These are phyloP conservation scores for Synergus laeviventris DNA, from an alignment of 2,888 invertebrate species.

Conservation along the genomic window DNA sequence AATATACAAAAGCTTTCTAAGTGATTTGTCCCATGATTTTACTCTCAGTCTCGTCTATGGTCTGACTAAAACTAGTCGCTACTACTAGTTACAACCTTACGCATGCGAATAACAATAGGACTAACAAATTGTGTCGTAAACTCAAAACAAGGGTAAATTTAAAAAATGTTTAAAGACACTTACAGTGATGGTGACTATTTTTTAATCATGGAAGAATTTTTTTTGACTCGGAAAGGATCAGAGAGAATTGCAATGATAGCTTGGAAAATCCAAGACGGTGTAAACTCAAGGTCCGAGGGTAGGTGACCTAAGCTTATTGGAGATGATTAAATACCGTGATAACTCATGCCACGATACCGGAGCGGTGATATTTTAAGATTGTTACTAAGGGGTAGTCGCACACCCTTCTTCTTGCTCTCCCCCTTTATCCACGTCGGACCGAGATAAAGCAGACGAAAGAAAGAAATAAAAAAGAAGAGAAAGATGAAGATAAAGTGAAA, in stretches of 20 bases:
- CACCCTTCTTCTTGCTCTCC: slow-evolving; percentile 41
- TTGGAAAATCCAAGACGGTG: slow-evolving; percentile 5
- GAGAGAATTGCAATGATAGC: slow-evolving; percentile 1
- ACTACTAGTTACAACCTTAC: neutral
- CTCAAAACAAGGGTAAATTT: neutral
- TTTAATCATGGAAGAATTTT: no score
- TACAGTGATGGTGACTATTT: no score
- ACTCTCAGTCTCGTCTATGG: neutral
- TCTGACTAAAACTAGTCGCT: neutral
- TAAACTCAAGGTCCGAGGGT: slow-evolving; percentile 42
- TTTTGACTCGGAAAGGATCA: neutral
- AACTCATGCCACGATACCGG: slow-evolving; percentile 64
- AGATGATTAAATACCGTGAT: slow-evolving; percentile 70
- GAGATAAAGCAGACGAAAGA: slow-evolving; percentile 44
- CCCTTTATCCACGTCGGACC: slow-evolving; percentile 11
- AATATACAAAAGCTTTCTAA: no score
- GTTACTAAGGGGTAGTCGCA: slow-evolving; percentile 58
- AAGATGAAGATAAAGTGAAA: slow-evolving; percentile 44
- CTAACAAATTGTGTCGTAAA: neutral
- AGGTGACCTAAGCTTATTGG: slow-evolving; percentile 65
- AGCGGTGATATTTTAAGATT: slow-evolving; percentile 69
- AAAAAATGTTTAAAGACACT: no score
- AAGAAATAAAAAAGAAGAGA: slow-evolving; percentile 42
- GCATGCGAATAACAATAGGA: no score
- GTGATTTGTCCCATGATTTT: no score